A percentile compares a stretch with the other conserved stretches of the same genome.
phyloP scores from a whole-genome alignment of 2,797 vertebrate genomes.

The Coluber constrictor region DNA sequence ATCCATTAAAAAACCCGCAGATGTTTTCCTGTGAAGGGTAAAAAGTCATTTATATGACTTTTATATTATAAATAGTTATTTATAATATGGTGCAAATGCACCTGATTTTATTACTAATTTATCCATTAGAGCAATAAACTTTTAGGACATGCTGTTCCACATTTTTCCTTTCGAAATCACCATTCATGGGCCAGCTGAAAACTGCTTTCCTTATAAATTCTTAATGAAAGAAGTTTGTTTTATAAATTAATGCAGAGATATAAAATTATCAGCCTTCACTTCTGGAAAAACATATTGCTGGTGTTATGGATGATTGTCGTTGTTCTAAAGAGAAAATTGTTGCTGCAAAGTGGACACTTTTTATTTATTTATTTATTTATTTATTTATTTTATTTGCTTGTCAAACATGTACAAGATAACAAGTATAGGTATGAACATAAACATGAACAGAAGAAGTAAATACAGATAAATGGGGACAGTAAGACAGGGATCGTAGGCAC shows the following conservation, averaged over 20 bases:
- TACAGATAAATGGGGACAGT: too few relatives aligned
- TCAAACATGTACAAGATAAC: too few relatives aligned
- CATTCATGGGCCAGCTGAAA: conserved; percentile 36
- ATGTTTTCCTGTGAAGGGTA: background rate
- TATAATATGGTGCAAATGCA: conserved; percentile 28
- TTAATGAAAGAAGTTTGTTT: conserved; percentile 50
- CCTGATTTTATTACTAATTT: conserved; percentile 43
- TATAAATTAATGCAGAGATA: conserved; percentile 45
- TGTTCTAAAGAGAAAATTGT: background rate
- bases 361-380: background rate
- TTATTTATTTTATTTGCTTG: too few relatives aligned
- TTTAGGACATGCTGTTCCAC: conserved; percentile 64
- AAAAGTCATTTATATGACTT: background rate
- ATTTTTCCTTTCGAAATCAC: conserved; percentile 46
- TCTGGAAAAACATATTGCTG: conserved; percentile 29
- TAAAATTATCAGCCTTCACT: conserved; percentile 35
- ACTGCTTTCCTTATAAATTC: conserved; percentile 39
- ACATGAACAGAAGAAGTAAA: too few relatives aligned
- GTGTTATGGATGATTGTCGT: background rate
- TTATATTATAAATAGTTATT: background rate
- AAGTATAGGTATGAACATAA: too few relatives aligned
- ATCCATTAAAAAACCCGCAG: background rate
- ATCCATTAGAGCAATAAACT: conserved; percentile 44
- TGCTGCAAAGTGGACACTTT: background rate
- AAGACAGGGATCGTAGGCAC: too few relatives aligned